phyloP scores from a whole-genome alignment of 2,113 vertebrate species.

The Sinocyclocheilus anophthalmus region DNA sequence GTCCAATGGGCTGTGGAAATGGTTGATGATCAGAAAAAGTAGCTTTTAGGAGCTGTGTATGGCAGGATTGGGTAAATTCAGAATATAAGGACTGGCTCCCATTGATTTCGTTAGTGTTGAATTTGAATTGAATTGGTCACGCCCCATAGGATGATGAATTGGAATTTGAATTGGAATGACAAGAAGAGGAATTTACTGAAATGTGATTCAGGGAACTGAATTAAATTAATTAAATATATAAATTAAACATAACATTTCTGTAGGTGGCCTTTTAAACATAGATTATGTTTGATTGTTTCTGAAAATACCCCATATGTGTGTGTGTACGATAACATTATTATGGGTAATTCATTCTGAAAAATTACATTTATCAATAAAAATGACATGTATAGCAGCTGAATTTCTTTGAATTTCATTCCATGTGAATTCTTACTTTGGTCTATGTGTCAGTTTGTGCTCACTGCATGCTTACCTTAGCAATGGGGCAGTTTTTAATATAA shows the following conservation, averaged over 20 bases:
- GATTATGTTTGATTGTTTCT: not conserved
- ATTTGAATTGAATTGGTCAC: not conserved
- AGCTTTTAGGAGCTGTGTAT: not conserved
- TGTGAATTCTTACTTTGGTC: not conserved
- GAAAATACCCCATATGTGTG: not conserved
- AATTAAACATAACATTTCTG: not conserved
- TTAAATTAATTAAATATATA: not conserved
- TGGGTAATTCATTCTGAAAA: not conserved
- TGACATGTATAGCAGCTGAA: not conserved
- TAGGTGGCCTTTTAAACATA: not conserved
- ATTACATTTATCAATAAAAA: not conserved
- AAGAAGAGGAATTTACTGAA: not conserved
- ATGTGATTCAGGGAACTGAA: not conserved
- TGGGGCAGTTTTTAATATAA: too few relatives aligned
- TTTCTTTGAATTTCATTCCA: not conserved
- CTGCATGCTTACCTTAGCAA: too few relatives aligned
- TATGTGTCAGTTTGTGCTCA: too few relatives aligned
- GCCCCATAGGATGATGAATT: not conserved
- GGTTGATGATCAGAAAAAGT: not conserved
- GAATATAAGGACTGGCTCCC: not conserved
- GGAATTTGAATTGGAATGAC: not conserved
- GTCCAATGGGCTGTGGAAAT: not conserved
- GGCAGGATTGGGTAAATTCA: constrained; percentile 3
- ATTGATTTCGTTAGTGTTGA: not conserved
- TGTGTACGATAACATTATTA: not conserved